Conservation (phyloP, 2,113 vertebrate species). For the Oryctolagus cuniculus region DNA sequence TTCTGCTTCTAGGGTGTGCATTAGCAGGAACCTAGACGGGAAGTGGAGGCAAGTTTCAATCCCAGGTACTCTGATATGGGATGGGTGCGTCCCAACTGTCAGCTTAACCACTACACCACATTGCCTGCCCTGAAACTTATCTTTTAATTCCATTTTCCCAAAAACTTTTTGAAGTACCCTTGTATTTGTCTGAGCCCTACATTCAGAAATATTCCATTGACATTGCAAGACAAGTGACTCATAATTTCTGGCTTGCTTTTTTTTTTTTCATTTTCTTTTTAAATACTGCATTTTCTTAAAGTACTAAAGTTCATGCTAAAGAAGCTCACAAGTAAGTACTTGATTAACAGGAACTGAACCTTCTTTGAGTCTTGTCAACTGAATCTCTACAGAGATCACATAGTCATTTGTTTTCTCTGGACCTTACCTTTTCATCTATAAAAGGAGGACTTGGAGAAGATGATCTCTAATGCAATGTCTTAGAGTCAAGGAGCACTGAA, state of each 20-base stretch:
- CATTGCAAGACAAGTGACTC: constrained; percentile 78
- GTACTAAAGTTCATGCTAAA: constrained; percentile 82
- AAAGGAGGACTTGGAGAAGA: background rate
- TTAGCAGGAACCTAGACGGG: no score
- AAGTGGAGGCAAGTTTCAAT: no score
- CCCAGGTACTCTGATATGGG: no score
- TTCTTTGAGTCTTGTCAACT: constrained; percentile 8
- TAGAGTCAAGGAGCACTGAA: background rate
- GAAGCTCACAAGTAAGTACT: constrained; percentile 83
- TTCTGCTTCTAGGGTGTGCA: no score
- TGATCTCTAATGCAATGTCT: background rate
- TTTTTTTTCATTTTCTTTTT: background rate
- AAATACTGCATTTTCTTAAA: constrained; percentile 81
- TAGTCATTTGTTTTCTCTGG: background rate
- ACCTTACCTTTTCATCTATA: background rate
- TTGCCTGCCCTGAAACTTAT: no score
- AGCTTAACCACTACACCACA: no score
- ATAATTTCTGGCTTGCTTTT: constrained; percentile 76
- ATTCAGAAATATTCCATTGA: constrained; percentile 81
- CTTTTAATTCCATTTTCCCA: no score
- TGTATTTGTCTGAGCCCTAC: constrained; percentile 72
- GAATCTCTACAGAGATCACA: background rate
- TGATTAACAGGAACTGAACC: constrained; percentile 82
- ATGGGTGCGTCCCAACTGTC: no score
- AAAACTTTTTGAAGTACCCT: no score